Evolutionary conservation across 2,888 invertebrate species (phyloP), one percentile per base, ranked within the genome.

Genomic region (Leptogaster cylindrica): DNA sequence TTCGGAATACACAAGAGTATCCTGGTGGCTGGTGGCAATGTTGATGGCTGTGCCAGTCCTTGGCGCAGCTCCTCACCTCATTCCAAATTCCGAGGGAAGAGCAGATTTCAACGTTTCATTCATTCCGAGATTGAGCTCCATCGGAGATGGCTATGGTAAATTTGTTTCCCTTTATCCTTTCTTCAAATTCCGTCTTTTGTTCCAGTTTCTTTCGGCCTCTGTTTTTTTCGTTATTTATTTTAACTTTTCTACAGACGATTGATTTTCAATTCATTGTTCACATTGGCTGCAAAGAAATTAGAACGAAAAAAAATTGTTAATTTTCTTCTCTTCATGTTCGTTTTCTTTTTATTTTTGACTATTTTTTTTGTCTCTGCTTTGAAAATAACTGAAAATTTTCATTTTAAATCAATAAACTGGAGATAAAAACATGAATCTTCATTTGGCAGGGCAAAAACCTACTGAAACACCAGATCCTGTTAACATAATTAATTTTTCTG

Each of bases 1-100:
- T 46, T 46, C 46, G 46, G 23, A 46, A 46, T 61, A 27, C 27
- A 63, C 28, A 41, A 41, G 46, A 25, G 18, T 44, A 28, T 46
- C 25, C 31, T 44, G 12, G 25, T 18, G 27, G 28, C 12, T n/a
- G n/a, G n/a, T n/a, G n/a, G n/a, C n/a, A n/a, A n/a, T n/a, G n/a
- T n/a, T n/a, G n/a, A n/a, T n/a, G n/a, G n/a, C n/a, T n/a, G n/a
- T n/a, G n/a, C n/a, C n/a, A n/a, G n/a, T n/a, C 18, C 18, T 16
- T 16, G 16, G 33, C 25, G n/a, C 12, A 48, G 31, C 33, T 48
- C 48, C 48, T 64, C 64, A 64, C 48, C 64, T 48, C 64, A 64
- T 64, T 33, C 33, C 48, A 64, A 64, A 64, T 48, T 64, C 48
- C 18, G 33, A 64, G 33, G 64, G 64, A 64, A 48, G 64, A 33